Evolutionary conservation across 2,888 invertebrate species (phyloP).

Genomic region (Thymelicus acteon): DNA sequence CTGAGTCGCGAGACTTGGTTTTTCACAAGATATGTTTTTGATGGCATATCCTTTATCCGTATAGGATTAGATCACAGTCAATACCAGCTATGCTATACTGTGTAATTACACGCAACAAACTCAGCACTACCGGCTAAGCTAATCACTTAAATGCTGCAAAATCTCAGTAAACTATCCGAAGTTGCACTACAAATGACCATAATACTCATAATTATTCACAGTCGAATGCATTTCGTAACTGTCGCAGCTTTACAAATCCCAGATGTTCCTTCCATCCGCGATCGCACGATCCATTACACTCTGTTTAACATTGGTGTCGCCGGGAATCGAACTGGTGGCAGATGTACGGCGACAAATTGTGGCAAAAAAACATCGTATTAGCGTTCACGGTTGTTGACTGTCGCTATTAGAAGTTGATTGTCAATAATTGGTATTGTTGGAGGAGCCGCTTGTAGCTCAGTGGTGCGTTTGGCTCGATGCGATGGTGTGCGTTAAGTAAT

Average conservation of each 20-base stretch:
- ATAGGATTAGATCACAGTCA: too few relatives aligned
- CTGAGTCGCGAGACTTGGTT: too few relatives aligned
- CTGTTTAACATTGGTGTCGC: constrained; percentile 20
- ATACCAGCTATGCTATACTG: too few relatives aligned
- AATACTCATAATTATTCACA: constrained; percentile 14
- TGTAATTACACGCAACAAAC: too few relatives aligned
- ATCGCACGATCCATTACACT: constrained; percentile 30
- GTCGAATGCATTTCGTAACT: constrained; percentile 2
- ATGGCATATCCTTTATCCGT: too few relatives aligned
- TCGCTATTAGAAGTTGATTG: constrained; percentile 27
- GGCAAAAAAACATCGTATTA: constrained; percentile 51
- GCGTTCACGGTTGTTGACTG: constrained; percentile 44
- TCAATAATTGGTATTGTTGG: constrained; percentile 32
- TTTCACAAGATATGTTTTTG: too few relatives aligned
- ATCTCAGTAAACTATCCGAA: not conserved
- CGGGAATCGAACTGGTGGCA: constrained; percentile 32
- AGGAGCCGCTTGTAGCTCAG: not conserved
- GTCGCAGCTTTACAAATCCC: constrained; percentile 21
- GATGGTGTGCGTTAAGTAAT: not conserved
- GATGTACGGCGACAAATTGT: constrained; percentile 43
- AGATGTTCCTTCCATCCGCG: constrained; percentile 6
- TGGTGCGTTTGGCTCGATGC: not conserved
- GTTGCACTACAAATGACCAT: not conserved
- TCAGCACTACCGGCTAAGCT: not conserved
- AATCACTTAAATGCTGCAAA: not conserved